A percentile compares a stretch with the other conserved stretches of the same genome.
phyloP scores from a whole-genome alignment of 2,113 vertebrate species.

The Heteronetta atricapilla region DNA sequence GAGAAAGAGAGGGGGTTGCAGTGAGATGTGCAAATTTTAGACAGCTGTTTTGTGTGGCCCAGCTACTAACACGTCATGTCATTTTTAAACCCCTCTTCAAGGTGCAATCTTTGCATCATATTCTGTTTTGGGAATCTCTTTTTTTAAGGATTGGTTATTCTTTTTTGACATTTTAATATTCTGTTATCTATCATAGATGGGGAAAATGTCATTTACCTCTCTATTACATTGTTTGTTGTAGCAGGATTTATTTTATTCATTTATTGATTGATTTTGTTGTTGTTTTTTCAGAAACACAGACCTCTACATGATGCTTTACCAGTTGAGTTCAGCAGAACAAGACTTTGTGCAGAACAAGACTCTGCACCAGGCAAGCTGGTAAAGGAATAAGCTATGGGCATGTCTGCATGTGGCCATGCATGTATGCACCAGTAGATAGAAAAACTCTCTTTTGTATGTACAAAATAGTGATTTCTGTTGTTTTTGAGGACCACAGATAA shows the following conservation, averaged over 20 bases:
- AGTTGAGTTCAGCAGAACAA: not conserved
- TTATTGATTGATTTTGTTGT: no score
- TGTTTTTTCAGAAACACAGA: not conserved
- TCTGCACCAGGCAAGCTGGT: not conserved
- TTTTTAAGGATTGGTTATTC: not conserved
- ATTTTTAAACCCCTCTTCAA: not conserved
- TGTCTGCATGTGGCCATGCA: not conserved
- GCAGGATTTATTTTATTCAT: not conserved
- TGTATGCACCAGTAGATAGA: not conserved
- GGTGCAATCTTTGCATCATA: not conserved
- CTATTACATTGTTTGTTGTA: not conserved
- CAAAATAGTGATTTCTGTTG: not conserved
- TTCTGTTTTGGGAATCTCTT: not conserved
- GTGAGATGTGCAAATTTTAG: not conserved
- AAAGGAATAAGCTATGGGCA: not conserved
- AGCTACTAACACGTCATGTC: not conserved
- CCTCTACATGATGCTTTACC: not conserved
- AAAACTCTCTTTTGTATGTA: not conserved
- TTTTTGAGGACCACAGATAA: not conserved
- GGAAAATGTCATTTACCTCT: not conserved
- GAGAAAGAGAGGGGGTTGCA: not conserved
- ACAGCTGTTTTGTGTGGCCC: not conserved
- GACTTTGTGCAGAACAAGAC: not conserved
- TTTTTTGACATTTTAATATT: not conserved
- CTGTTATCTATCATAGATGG: not conserved